A percentile compares a stretch with the other conserved stretches of the same genome.
Conservation (phyloP, 2,888 invertebrate species). For the Acronicta leporina region DNA sequence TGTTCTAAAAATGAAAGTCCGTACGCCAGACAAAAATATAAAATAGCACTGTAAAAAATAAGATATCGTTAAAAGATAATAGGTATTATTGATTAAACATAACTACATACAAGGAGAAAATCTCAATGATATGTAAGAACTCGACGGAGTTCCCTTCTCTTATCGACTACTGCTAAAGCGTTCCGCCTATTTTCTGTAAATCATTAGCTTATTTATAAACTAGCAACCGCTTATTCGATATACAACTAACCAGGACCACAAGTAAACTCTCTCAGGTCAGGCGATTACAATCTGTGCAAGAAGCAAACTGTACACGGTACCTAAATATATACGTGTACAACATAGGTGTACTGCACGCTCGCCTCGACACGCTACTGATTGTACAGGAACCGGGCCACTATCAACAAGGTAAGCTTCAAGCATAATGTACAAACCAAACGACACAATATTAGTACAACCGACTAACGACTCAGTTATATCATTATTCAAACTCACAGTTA, state of each 20-base stretch:
- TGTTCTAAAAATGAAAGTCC: conserved; percentile 77
- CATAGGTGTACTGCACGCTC: not conserved
- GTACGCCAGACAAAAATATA: conserved; percentile 68
- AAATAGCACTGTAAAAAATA: conserved; percentile 79
- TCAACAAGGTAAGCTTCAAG: conserved; percentile 54
- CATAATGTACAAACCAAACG: conserved; percentile 45
- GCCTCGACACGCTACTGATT: conserved; percentile 1
- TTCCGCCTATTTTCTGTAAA: conserved; percentile 81
- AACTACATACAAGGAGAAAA: conserved; percentile 85
- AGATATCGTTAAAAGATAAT: conserved; percentile 72
- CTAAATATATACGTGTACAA: conserved; percentile 22
- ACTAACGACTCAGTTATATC: conserved; percentile 57
- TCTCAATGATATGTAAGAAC: conserved; percentile 89
- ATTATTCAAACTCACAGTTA: conserved; percentile 54
- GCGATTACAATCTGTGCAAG: conserved; percentile 53
- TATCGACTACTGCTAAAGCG: conserved; percentile 86
- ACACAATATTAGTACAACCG: conserved; percentile 43
- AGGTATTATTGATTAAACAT: conserved; percentile 70
- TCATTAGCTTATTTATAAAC: conserved; percentile 73
- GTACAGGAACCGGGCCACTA: conserved; percentile 31
- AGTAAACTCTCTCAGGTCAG: conserved; percentile 41
- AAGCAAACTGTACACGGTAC: conserved; percentile 64
- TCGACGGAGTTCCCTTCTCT: conserved; percentile 85
- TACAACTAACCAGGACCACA: conserved; percentile 51
- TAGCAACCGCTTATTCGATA: conserved; percentile 74